Percentiles rank a stretch among this genome's conserved stretches.
These are phyloP conservation scores for Phacellophora camtschatica DNA, from an alignment of 30 jellyfish, hydroid and myxozoan species.

Conservation along the genomic window DNA sequence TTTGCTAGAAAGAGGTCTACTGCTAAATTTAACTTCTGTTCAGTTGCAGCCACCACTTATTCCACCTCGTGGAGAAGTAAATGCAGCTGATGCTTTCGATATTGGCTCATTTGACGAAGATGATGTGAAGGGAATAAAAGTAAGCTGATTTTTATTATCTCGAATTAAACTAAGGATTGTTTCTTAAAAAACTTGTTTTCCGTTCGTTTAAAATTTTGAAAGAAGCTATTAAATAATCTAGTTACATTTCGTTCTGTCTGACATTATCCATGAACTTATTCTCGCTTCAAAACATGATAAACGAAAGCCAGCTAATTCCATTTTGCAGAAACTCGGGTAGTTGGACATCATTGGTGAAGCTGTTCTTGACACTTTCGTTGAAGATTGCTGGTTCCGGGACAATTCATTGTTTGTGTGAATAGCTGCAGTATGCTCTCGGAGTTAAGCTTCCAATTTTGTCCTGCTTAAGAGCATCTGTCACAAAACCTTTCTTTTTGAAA, in stretches of 20 bases:
- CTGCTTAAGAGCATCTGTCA: too few species aligned
- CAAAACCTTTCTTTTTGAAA: too few species aligned
- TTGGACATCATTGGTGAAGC: background rate
- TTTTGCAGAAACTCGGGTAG: background rate
- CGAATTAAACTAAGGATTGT: background rate
- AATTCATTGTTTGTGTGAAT: background rate
- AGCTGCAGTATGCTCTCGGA: background rate
- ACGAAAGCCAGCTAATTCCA: conserved; percentile 30
- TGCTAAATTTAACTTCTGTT: too few species aligned
- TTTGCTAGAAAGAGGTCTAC: too few species aligned
- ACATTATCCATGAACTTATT: too few species aligned
- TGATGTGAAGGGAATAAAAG: conserved; percentile 97
- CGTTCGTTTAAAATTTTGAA: background rate
- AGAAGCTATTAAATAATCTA: too few species aligned
- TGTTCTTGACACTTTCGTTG: background rate
- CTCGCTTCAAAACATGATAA: too few species aligned
- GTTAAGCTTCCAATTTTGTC: background rate
- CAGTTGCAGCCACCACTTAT: conserved; percentile 91
- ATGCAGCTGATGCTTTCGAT: conserved; percentile 98
- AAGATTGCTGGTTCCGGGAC: background rate
- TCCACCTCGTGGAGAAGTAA: conserved; percentile 99
- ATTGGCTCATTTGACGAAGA: conserved; percentile 98
- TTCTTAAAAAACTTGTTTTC: background rate
- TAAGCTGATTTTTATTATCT: background rate
- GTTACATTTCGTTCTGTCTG: too few species aligned